Percentiles rank a stretch among this genome's conserved stretches.
These are phyloP conservation scores for Schlechtendalia chinensis DNA, from an alignment of 1,140 invertebrate genomes.

Conservation along the genomic window DNA sequence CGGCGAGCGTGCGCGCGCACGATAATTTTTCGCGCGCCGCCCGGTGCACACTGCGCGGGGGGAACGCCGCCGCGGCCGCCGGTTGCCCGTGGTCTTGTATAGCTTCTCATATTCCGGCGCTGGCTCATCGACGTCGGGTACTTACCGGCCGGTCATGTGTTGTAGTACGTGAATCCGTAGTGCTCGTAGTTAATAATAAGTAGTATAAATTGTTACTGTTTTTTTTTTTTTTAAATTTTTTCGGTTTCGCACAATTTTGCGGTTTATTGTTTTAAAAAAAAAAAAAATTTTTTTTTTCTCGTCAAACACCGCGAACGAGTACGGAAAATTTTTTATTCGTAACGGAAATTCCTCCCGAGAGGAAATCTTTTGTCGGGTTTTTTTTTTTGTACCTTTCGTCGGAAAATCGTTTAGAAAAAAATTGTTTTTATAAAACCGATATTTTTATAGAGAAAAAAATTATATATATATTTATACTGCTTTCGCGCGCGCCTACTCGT, in stretches of 20 bases:
- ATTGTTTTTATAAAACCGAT: background rate
- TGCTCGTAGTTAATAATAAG: conserved; percentile 38
- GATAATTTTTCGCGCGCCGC: conserved; percentile 28
- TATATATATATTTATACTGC: background rate
- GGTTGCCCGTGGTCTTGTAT: conserved; percentile 50
- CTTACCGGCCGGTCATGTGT: conserved; percentile 47
- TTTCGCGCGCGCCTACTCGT: background rate
- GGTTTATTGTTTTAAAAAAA: background rate
- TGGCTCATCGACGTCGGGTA: conserved; percentile 49
- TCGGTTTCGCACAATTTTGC: too few species aligned
- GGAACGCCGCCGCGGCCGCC: conserved; percentile 22
- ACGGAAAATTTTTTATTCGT: background rate
- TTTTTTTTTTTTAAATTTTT: too few species aligned
- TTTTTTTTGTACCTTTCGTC: background rate
- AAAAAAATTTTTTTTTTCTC: conserved; percentile 8
- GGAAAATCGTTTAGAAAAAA: background rate
- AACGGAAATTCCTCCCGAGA: background rate
- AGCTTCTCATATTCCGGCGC: conserved; percentile 50
- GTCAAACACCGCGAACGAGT: background rate
- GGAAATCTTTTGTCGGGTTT: background rate
- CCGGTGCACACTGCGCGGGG: conserved; percentile 27
- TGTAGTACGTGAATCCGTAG: conserved; percentile 38
- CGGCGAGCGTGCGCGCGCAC: conserved; percentile 19
- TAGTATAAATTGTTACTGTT: background rate
- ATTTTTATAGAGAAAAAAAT: too few species aligned